Evolutionary conservation across 2,888 invertebrate genomes (phyloP), one percentile per base, ranked within the genome.

Genomic region (Pomacea canaliculata): DNA sequence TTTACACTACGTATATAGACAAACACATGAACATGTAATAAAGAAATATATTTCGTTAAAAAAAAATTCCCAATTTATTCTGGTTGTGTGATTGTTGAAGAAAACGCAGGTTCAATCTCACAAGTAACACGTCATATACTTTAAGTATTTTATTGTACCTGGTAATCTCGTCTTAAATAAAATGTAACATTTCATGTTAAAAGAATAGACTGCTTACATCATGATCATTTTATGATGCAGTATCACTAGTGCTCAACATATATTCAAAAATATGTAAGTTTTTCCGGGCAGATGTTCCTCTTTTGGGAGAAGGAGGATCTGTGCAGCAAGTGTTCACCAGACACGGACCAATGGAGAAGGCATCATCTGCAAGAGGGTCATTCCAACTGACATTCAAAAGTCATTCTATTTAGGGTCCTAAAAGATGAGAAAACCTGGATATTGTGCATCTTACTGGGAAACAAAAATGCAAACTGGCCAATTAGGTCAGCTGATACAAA

Each of bases 11-110:
- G 75, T 74, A 62, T 71, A 71, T 78, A 75, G 67, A 76, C 56
- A 76, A 69, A 78, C 59, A 70, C 70, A 72, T 71, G 72, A 78
- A 70, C 69, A 60, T 68, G 75, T 72, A 78, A 76, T 78, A 78
- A 78, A 78, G 72, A 78, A 76, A 71, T 78, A 78, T 78, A 78
- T 76, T 78, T 78, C 76, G 71, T 59, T 71, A 74, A 66, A 37
- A 37, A 37, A 37, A 23, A 37, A 1, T 37, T 37, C 37, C 5
- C 5, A 37, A 37, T 3, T 37, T 37, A 70, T 46, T 63, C 18
- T 49, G 62, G 56, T 46, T 46, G 56, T 66, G 63, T 63, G 65
- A 48, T 46, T 12, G 27, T n/a, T 63, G n/a, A 23, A 16, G 63
- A 12, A 27, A 23, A 63, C 9, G 27, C 10, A 23, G 1, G 1